phyloP scores from a whole-genome alignment of 2,888 invertebrate species.

The Scrobipalpa atriplicella region DNA sequence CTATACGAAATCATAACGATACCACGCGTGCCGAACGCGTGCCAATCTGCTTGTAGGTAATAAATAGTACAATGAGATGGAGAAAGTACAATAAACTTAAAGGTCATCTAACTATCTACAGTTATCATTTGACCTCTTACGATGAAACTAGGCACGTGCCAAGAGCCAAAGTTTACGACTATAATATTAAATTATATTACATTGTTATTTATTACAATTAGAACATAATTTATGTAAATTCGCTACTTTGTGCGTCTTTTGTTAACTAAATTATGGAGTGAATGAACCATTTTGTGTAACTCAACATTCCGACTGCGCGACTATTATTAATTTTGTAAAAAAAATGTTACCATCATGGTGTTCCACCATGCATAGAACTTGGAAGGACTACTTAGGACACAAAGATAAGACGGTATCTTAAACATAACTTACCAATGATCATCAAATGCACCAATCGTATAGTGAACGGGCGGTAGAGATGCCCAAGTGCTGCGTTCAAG shows the following conservation, averaged over 20 bases:
- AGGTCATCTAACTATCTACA: neutral
- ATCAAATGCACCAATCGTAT: constrained; percentile 89
- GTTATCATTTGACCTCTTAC: neutral
- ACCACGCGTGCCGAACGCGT: no score
- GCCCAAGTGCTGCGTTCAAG: constrained; percentile 87
- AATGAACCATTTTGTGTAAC: no score
- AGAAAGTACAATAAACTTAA: neutral
- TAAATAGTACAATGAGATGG: neutral
- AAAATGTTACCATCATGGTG: neutral
- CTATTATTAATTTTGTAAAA: no score
- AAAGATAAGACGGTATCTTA: no score
- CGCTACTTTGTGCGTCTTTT: no score
- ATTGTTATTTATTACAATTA: no score
- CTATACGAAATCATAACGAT: no score
- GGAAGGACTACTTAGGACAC: neutral
- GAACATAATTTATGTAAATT: no score
- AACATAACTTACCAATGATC: constrained; percentile 84
- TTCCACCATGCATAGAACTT: neutral
- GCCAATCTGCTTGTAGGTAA: no score
- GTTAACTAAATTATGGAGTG: no score
- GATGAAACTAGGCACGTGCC: constrained; percentile 5
- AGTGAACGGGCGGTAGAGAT: constrained; percentile 88
- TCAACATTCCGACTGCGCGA: no score
- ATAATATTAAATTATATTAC: no score
- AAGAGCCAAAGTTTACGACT: neutral